Conservation (phyloP, 1,140 invertebrate genomes). For the Nilaparvata lugens region DNA sequence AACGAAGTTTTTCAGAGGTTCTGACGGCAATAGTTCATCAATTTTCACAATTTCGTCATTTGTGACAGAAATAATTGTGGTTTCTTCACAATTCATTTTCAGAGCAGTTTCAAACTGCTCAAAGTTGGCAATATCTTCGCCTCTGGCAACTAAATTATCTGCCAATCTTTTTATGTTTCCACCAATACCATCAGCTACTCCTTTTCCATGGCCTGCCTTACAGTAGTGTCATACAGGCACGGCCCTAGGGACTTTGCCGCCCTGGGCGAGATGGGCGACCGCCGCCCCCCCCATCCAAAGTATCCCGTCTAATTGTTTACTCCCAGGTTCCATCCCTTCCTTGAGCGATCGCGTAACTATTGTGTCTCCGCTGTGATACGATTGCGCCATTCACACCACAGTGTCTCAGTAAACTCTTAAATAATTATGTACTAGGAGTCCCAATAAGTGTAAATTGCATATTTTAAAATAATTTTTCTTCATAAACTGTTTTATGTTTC, state of each 20-base stretch:
- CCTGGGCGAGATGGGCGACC: too few species aligned
- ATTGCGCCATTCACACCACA: too few species aligned
- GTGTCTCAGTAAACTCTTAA: too few species aligned
- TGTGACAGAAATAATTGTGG: slow-evolving; percentile 6
- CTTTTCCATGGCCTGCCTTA: slow-evolving; percentile 26
- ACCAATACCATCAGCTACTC: slow-evolving; percentile 25
- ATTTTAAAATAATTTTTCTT: too few species aligned
- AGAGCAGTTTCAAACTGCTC: slow-evolving; percentile 8
- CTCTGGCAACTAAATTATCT: slow-evolving; percentile 19
- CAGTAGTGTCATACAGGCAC: slow-evolving; percentile 22
- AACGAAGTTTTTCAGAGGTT: slow-evolving; percentile 4
- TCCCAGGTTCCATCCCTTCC: too few species aligned
- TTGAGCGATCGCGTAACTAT: too few species aligned
- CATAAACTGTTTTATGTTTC: too few species aligned
- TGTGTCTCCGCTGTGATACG: too few species aligned
- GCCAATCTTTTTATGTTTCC: slow-evolving; percentile 22
- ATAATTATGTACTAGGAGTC: too few species aligned
- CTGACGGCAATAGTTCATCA: not conserved
- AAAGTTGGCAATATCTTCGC: slow-evolving; percentile 19
- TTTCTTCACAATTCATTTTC: slow-evolving; percentile 6
- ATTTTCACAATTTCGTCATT: slow-evolving; percentile 7
- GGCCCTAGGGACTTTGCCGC: too few species aligned
- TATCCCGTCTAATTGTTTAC: too few species aligned
- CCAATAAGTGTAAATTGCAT: too few species aligned
- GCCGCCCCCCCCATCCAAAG: not conserved